phyloP scores from a whole-genome alignment of 2,888 invertebrate species.

The Actias luna region DNA sequence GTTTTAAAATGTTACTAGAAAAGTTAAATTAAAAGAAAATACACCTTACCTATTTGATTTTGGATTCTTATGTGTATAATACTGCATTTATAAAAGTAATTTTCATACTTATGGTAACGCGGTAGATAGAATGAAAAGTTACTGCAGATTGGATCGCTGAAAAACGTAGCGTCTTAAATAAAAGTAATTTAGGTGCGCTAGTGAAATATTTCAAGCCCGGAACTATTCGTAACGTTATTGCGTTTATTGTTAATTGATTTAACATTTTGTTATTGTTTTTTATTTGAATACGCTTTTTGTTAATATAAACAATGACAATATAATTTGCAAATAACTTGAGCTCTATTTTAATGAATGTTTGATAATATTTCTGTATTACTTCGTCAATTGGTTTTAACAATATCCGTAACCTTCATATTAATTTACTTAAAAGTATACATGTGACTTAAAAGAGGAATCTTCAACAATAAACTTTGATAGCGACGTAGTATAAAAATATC shows the following conservation, averaged over 20 bases:
- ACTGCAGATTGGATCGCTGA: slow-evolving; percentile 60
- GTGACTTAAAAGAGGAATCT: background rate
- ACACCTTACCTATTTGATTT: slow-evolving; percentile 19
- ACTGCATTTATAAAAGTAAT: slow-evolving; percentile 44
- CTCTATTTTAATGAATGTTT: no score
- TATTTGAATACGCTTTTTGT: background rate
- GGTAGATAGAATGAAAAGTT: slow-evolving; percentile 53
- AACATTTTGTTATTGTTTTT: background rate
- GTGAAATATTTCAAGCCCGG: slow-evolving; percentile 4
- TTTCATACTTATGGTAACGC: slow-evolving; percentile 40
- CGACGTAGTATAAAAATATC: background rate
- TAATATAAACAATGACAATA: background rate
- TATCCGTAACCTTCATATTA: background rate
- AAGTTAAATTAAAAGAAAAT: no score
- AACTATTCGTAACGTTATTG: background rate
- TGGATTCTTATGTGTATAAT: slow-evolving; percentile 29
- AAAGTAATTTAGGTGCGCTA: slow-evolving; percentile 20
- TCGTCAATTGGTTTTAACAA: no score
- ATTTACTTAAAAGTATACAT: background rate
- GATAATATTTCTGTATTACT: no score
- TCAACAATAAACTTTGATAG: background rate
- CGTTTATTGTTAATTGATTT: background rate
- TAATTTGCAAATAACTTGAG: no score
- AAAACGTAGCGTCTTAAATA: slow-evolving; percentile 39
- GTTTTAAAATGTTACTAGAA: no score